These are phyloP conservation scores for Cairina moschata DNA, from an alignment of 2,113 vertebrate species.

Conservation along the genomic window DNA sequence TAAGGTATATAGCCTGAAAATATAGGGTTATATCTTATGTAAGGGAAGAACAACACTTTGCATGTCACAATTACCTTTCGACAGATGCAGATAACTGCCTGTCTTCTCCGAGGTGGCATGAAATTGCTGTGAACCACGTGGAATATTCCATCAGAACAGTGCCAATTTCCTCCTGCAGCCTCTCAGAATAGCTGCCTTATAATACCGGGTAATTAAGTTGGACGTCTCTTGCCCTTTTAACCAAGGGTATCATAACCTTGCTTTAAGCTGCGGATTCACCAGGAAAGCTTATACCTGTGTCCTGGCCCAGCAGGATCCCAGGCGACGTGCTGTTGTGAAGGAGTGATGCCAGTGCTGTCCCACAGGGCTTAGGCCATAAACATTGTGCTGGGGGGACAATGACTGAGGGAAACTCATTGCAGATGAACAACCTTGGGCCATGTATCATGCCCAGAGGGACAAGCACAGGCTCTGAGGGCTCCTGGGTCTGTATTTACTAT, in stretches of 20 bases:
- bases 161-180: not conserved
- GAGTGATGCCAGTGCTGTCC: accelerated
- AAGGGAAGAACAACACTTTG: slow-evolving; percentile 23
- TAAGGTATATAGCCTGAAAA: slow-evolving; percentile 22
- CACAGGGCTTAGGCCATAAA: not conserved
- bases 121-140: not conserved
- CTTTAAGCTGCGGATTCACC: not conserved
- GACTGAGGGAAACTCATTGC: not conserved
- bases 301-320: not conserved
- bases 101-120: not conserved
- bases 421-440: not conserved
- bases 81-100: slow-evolving; percentile 1
- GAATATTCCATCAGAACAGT: slow-evolving; percentile 34
- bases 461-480: not conserved
- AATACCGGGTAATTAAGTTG: slow-evolving; percentile 44
- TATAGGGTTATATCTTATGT: not conserved
- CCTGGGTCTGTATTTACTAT: not conserved
- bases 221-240: slow-evolving; percentile 5
- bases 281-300: not conserved
- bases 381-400: not conserved
- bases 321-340: not conserved
- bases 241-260: slow-evolving; percentile 12
- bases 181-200: not conserved
- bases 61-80: slow-evolving; percentile 6
- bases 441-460: not conserved